Evolutionary conservation across 2,113 vertebrate species (phyloP).

Genomic region (Centrocercus urophasianus): DNA sequence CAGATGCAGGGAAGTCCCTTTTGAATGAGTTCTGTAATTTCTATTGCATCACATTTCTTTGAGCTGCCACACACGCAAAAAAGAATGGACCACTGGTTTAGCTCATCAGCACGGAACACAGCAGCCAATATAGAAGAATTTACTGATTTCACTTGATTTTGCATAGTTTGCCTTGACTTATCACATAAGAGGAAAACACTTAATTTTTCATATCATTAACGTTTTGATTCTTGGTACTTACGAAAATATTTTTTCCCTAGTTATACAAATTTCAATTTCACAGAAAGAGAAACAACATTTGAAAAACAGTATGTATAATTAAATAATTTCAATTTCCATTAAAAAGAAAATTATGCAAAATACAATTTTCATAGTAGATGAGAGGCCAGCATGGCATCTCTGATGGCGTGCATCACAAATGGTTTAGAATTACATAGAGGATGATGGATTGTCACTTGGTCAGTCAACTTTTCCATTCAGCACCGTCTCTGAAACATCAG

Average conservation of each 20-base stretch:
- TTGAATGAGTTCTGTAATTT: not conserved
- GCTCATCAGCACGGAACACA: not conserved
- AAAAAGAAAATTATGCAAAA: not conserved
- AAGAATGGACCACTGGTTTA: not conserved
- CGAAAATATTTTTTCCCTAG: not conserved
- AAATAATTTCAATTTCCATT: not conserved
- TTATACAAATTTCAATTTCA: not conserved
- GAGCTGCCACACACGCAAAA: rapidly evolving
- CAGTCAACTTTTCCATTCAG: not conserved
- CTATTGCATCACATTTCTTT: not conserved
- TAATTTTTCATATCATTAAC: not conserved
- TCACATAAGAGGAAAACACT: not conserved
- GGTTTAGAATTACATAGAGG: not conserved
- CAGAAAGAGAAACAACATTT: not conserved
- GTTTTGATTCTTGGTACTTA: not conserved
- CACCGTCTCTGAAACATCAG: not conserved
- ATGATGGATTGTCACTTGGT: not conserved
- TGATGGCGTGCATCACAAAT: not conserved
- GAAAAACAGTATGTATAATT: not conserved
- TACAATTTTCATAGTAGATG: rapidly evolving
- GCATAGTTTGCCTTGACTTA: not conserved
- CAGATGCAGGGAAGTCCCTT: not conserved
- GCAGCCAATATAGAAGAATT: not conserved
- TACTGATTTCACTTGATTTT: not conserved
- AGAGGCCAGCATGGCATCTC: not conserved